Percentiles rank a stretch among this genome's conserved stretches.
These are phyloP conservation scores for Sarcophaga subvicina DNA, from an alignment of 2,888 invertebrate species.

Conservation along the genomic window DNA sequence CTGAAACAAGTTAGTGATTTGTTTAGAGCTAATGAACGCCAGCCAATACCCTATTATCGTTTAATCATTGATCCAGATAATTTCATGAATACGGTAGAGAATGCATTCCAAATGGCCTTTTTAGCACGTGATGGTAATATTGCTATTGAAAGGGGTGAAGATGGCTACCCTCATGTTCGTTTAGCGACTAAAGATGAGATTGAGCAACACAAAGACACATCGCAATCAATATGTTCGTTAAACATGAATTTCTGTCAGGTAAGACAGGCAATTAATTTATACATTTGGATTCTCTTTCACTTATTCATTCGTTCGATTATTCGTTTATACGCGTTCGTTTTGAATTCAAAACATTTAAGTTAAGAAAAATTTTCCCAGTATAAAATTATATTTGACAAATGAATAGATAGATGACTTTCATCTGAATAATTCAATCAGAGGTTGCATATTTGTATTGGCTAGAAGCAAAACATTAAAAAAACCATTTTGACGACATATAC, in stretches of 20 bases:
- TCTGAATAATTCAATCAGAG: no score
- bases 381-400: no score
- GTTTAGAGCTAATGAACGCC: constrained; percentile 78
- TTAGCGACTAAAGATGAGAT: constrained; percentile 70
- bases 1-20: constrained; percentile 81
- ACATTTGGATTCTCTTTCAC: no score
- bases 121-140: constrained; percentile 83
- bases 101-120: constrained; percentile 85
- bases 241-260: constrained; percentile 75
- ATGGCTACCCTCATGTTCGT: constrained; percentile 76
- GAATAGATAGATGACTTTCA: no score
- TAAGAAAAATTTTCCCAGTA: no score
- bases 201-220: constrained; percentile 67
- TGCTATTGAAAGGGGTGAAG: constrained; percentile 81
- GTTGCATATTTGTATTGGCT: no score
- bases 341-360: no score
- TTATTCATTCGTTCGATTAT: no score
- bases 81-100: constrained; percentile 84
- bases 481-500: no score
- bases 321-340: no score
- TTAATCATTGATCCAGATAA: constrained; percentile 83
- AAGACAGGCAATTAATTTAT: constrained; percentile 18
- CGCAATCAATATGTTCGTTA: constrained; percentile 76
- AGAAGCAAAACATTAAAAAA: no score
- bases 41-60: constrained; percentile 83